Evolutionary conservation across 2,113 vertebrate genomes (phyloP).

Genomic region (Oryzias melastigma): DNA sequence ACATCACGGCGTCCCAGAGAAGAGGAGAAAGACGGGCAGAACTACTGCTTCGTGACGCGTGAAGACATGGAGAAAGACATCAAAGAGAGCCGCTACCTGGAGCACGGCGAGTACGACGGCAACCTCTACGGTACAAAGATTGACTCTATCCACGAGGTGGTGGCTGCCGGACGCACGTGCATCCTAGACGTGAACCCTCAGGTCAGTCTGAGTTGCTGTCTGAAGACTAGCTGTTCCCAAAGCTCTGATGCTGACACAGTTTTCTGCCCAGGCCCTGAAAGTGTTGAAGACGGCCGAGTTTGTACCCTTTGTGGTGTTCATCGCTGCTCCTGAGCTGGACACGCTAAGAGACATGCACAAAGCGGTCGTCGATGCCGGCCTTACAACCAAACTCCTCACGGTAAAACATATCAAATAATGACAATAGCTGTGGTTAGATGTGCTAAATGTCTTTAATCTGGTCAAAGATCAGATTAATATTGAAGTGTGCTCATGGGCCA

Average conservation of each 20-base stretch:
- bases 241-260: not conserved
- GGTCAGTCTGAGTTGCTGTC: conserved; percentile 63
- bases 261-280: conserved; percentile 87
- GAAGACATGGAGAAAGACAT: conserved; percentile 92
- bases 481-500: no score
- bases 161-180: conserved; percentile 88
- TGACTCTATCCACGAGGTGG: conserved; percentile 95
- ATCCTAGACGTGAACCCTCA: conserved; percentile 98
- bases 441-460: no score
- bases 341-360: conserved; percentile 96
- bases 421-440: not conserved
- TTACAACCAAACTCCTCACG: conserved; percentile 96
- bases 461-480: no score
- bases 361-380: conserved; percentile 94
- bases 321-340: conserved; percentile 93
- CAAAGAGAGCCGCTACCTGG: conserved; percentile 91
- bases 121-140: conserved; percentile 99
- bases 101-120: conserved; percentile 95
- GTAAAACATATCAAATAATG: conserved; percentile 59
- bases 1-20: conserved; percentile 91
- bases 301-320: conserved; percentile 97
- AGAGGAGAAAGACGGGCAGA: conserved; percentile 93
- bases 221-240: not conserved
- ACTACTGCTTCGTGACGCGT: conserved; percentile 91
- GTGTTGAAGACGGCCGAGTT: conserved; percentile 94